Base-by-base conservation (phyloP, 2,888 invertebrate genomes). In the Drosophila kambysellisi region DNA sequence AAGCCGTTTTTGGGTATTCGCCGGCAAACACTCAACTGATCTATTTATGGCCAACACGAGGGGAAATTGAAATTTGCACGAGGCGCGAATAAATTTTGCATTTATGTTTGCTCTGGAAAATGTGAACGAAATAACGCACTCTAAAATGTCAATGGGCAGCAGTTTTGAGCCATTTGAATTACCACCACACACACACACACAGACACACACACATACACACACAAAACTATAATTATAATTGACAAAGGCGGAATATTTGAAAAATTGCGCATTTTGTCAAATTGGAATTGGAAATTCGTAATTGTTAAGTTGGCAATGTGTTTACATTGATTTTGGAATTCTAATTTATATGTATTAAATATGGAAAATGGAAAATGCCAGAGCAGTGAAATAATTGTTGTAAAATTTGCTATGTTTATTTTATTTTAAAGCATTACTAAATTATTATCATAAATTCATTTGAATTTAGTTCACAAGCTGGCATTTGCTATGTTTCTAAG, bases 11-110 rank as follows among this genome's bases (percentile, higher is more conserved):
- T 56, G 33, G 30, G 30, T 30, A 61, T 61, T 43, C 51, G 20
- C 37, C 56, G 48, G 56, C 53, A 70, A 59, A 77, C 74, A 81
- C 74, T 82, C 76, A 59, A 56, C 66, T 60, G 81, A 77, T 81
- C 81, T 68, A 51, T 67, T 48, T 46, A 46, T 54, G 74, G 57
- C 65, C 59, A 78, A 64, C 52, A 53, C 50, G 51, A 37, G 59
- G 78, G 82, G 74, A 74, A 82, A 79, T 82, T 79, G 74, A 82
- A 79, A 79, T 59, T 62, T 58, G 48, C 58, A 48, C 30, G 35
- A 46, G 33, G 43, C 57, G 71, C 70, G 70, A 71, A 70, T 71
- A 57, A 70, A 70, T 70, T 70, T 70, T 35, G 30, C 48, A 70
- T 60, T 54, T 37, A 30, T 32, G 17, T 70, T 41, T 56, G 37